Evolutionary conservation across 2,888 invertebrate species (phyloP), one percentile per base, ranked within the genome.

Genomic region (Eudemis profundana): DNA sequence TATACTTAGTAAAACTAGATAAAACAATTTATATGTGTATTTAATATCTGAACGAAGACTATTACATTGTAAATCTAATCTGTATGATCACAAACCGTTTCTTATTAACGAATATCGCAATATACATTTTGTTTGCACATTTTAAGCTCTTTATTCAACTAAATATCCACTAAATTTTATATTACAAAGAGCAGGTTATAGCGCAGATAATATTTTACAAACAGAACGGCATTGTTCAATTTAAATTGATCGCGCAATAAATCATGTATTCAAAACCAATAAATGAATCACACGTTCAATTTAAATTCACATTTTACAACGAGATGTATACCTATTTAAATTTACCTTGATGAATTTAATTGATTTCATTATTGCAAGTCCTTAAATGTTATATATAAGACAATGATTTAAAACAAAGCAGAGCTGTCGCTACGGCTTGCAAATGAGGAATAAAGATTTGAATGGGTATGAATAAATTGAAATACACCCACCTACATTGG

Each of bases 181-280:
- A 56, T 40, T 59, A 46, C 51, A 65, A 60, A 60, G 53, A 60
- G 51, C 51, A 53, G 53, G 21, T 60, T 65, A 53, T 46, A 19
- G 38, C 17, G 46, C 42, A 12, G 66, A 66, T 62, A 61, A 62
- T 67, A 63, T 47, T 68, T 69, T 63, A 69, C 56, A 33, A 57
- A 54, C 49, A 60, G 42, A 66, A 63, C 46, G 46, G 69, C 70
- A 65, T 70, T 70, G 70, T 69, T 67, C 70, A 65, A 69, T 70
- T 70, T 68, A 67, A 68, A 70, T 67, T 64, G 69, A 70, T 68
- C 63, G 66, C 33, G 68, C 57, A 68, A 67, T 70, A 66, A 68
- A 70, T 70, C 69, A 70, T 61, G 66, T 59, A 65, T 61, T 61
- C 61, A 17, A 54, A 23, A 42, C 51, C 47, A 53, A 67, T 69